A percentile compares a stretch with the other conserved stretches of the same genome.
Conservation (phyloP, 2,797 vertebrate species). For the Molossus molossus region DNA sequence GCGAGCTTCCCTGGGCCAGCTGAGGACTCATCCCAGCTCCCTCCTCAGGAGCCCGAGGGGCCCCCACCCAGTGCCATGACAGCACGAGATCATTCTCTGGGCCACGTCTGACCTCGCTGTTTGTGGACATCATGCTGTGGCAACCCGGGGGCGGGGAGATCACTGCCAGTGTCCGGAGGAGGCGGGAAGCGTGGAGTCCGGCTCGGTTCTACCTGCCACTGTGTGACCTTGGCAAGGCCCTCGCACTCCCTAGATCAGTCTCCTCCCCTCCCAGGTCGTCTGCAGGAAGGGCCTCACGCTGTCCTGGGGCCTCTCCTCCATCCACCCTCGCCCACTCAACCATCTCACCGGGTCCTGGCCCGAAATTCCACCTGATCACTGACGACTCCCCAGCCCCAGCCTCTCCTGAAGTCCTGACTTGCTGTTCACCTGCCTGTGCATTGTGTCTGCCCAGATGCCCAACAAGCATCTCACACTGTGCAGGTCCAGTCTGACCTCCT, state of each 20-base stretch:
- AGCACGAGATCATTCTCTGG: background rate
- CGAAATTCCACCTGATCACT: background rate
- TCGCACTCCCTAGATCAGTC: background rate
- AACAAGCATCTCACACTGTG: background rate
- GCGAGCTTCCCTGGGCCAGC: background rate
- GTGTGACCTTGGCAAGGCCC: background rate
- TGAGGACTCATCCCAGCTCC: background rate
- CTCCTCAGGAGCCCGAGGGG: background rate
- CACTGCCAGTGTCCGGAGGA: background rate
- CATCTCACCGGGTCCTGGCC: background rate
- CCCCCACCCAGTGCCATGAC: accelerated
- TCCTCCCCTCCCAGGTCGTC: background rate
- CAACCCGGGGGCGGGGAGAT: background rate
- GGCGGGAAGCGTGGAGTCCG: background rate
- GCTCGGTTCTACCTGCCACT: background rate
- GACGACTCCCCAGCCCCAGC: too few species aligned
- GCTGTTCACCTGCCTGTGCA: background rate
- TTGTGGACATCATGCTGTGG: background rate
- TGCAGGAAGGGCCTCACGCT: too few species aligned
- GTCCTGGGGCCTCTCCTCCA: background rate
- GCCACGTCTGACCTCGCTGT: background rate
- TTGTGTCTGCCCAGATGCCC: background rate
- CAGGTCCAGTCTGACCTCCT: background rate
- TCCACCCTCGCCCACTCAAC: accelerated
- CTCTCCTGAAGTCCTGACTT: background rate